Percentiles rank a stretch among this genome's conserved stretches.
Evolutionary conservation across 2,888 invertebrate species (phyloP).

Genomic region (Alviniconcha strummeri): DNA sequence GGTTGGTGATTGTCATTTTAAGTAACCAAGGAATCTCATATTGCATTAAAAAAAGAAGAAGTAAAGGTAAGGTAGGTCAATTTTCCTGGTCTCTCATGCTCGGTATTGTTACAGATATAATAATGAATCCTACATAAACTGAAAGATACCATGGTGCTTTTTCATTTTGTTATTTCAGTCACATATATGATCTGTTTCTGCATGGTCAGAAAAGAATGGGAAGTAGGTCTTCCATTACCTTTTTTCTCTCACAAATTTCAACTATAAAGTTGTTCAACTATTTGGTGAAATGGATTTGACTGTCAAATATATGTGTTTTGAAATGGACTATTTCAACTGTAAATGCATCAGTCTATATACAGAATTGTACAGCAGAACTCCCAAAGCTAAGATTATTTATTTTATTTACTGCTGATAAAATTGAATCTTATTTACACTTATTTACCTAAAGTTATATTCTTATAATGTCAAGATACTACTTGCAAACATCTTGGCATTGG

Average conservation of each 20-base stretch:
- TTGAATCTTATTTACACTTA: slow-evolving; percentile 29
- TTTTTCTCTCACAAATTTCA: background rate
- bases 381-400: slow-evolving; percentile 31
- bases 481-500: slow-evolving; percentile 24
- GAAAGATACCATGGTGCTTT: slow-evolving; percentile 31
- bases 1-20: too few species aligned
- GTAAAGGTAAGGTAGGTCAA: too few species aligned
- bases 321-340: background rate
- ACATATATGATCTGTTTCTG: slow-evolving; percentile 10
- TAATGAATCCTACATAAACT: slow-evolving; percentile 8
- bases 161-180: background rate
- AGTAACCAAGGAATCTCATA: too few species aligned
- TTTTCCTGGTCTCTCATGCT: slow-evolving; percentile 14
- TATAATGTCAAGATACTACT: slow-evolving; percentile 24
- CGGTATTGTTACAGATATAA: slow-evolving; percentile 4
- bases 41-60: too few species aligned
- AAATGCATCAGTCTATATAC: slow-evolving; percentile 14
- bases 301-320: background rate
- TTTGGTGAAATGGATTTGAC: background rate
- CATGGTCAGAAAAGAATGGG: slow-evolving; percentile 18
- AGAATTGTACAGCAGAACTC: slow-evolving; percentile 13
- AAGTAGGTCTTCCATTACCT: slow-evolving; percentile 22
- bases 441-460: slow-evolving; percentile 35
- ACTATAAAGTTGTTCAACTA: background rate
- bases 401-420: slow-evolving; percentile 36